Evolutionary conservation across 2,888 invertebrate species (phyloP), one percentile per base, ranked within the genome.

Genomic region (Volucella inflata): DNA sequence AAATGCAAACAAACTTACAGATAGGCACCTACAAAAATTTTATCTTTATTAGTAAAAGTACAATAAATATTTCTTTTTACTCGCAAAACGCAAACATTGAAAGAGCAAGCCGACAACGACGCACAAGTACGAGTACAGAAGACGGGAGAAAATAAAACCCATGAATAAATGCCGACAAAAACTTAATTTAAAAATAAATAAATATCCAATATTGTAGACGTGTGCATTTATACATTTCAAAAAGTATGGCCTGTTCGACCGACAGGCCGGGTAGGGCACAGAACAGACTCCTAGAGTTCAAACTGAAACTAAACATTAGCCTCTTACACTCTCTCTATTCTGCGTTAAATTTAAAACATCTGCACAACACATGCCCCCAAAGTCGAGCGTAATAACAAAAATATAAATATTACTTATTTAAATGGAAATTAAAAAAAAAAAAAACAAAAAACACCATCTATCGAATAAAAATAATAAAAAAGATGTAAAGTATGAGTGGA

Each of bases 381-480:
- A 74, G 75, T 65, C 80, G 76, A 76, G 72, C 71, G 80, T 76
- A 85, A 85, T 80, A 85, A 80, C 80, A 76, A 62, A 85, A 85
- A 85, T 85, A 85, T 80, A 85, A 80, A 76, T 85, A 79, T 80
- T 80, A 85, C 76, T 85, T 85, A 85, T 85, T 85, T 85, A 76
- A 85, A 85, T 85, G 76, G 80, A 76, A 85, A 80, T 71, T 76
- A 74, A 68, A 78, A 46, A 62, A 72, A 83, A 60, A 59, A 64
- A 65, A 51, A 57, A 44, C 62, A 46, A 57, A 42, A 40, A 46
- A 60, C 53, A 57, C 53, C n/a, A n/a, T 30, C 30, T 16, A 65
- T 44, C 42, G 40, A 76, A 80, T 55, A 67, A 76, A 68, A 70
- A 79, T 68, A 80, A 75, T 55, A 40, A 51, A 71, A 85, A 67